Conservation (phyloP, 2,888 invertebrate species). For the Onthophagus sagittarius region DNA sequence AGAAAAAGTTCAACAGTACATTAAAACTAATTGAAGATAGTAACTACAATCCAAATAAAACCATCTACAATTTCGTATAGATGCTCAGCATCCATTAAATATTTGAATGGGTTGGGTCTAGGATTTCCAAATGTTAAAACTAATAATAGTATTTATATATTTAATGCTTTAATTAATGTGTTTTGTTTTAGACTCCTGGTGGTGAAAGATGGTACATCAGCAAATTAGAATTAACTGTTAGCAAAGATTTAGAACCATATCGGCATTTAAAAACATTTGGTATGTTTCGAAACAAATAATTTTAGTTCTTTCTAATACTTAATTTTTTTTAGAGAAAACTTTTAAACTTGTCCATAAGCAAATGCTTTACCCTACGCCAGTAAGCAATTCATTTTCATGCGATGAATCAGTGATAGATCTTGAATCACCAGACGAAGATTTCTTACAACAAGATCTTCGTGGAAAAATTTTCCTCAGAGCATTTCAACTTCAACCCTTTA, state of each 20-base stretch:
- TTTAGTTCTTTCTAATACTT: not conserved
- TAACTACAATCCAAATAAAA: too few relatives aligned
- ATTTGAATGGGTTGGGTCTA: too few relatives aligned
- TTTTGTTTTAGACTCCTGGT: conserved; percentile 68
- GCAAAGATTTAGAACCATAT: conserved; percentile 47
- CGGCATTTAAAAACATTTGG: conserved; percentile 42
- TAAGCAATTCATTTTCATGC: conserved; percentile 81
- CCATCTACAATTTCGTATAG: too few relatives aligned
- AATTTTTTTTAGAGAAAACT: conserved; percentile 14
- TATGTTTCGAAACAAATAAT: conserved; percentile 26
- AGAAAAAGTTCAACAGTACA: too few relatives aligned
- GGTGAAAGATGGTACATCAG: conserved; percentile 87
- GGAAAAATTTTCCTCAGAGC: conserved; percentile 42
- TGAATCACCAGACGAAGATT: conserved; percentile 45
- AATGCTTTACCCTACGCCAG: conserved; percentile 78
- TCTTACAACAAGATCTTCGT: conserved; percentile 40
- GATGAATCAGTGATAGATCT: conserved; percentile 66
- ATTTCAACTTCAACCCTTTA: conserved; percentile 80
- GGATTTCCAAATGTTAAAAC: too few relatives aligned
- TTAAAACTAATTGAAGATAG: too few relatives aligned
- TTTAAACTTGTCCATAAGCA: conserved; percentile 48
- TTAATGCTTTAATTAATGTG: not conserved
- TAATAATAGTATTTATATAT: too few relatives aligned
- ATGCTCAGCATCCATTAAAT: too few relatives aligned
- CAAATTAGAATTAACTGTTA: conserved; percentile 71